Evolutionary conservation across 1,140 invertebrate genomes (phyloP).

Genomic region (Euglossa dilemma): DNA sequence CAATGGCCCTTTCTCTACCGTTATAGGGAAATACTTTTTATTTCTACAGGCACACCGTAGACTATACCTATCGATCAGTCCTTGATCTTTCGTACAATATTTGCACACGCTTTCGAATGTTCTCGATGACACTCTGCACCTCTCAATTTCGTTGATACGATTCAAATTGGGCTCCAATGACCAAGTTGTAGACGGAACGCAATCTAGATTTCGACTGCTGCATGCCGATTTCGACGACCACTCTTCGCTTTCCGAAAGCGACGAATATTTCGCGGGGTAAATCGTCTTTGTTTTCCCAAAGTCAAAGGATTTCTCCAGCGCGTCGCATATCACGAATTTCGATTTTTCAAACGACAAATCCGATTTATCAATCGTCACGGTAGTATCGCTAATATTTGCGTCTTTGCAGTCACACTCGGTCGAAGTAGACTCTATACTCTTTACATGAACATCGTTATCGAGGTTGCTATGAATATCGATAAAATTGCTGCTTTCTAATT

Average conservation of each 20-base stretch:
- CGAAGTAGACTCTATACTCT: not conserved
- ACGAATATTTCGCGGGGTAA: constrained; percentile 8
- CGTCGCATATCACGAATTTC: constrained; percentile 21
- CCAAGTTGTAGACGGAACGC: not conserved
- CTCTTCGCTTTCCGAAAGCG: not conserved
- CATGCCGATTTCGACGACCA: constrained; percentile 27
- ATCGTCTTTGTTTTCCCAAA: not conserved
- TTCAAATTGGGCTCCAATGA: constrained; percentile 8
- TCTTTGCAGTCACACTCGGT: constrained; percentile 6
- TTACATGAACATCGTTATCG: not conserved
- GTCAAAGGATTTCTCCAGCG: constrained; percentile 22
- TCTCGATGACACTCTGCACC: not conserved
- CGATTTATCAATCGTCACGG: not conserved
- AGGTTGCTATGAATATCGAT: not conserved
- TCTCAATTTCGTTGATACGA: not conserved
- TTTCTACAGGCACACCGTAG: not conserved
- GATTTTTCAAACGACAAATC: not conserved
- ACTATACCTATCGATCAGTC: not conserved
- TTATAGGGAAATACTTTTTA: not conserved
- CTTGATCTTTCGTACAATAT: constrained; percentile 26
- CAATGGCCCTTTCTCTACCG: constrained; percentile 6
- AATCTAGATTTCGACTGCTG: constrained; percentile 6
- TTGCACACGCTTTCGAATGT: not conserved
- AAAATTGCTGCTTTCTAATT: not conserved
- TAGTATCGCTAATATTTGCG: not conserved